These are phyloP conservation scores for Lytechinus variegatus DNA, from an alignment of 35 echinoderm and acorn worm genomes.

Conservation along the genomic window DNA sequence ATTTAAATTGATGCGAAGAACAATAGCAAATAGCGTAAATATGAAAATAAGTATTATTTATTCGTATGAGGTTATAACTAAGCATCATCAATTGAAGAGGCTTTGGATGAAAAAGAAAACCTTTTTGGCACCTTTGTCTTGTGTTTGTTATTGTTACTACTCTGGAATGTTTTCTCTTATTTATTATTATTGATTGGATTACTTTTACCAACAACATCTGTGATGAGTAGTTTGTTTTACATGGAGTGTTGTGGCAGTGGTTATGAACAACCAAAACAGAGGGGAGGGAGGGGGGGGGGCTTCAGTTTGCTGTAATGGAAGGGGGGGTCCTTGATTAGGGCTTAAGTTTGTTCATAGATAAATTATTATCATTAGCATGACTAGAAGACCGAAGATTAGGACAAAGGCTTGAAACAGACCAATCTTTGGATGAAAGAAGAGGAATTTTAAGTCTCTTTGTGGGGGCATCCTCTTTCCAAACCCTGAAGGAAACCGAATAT, in stretches of 20 bases:
- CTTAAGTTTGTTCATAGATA: background rate
- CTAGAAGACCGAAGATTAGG: background rate
- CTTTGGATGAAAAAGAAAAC: background rate
- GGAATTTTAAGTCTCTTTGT: background rate
- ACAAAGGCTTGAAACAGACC: background rate
- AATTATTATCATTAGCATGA: background rate
- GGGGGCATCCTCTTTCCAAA: background rate
- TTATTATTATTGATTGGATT: background rate
- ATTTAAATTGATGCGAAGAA: background rate
- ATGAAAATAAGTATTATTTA: background rate
- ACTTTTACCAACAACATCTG: background rate
- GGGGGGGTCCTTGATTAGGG: background rate
- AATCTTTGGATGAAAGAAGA: background rate
- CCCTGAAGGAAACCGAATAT: background rate
- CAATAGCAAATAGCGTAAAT: background rate
- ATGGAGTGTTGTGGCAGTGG: background rate
- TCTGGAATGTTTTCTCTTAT: background rate
- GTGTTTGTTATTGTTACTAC: background rate
- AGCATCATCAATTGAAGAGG: background rate
- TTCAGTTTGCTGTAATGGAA: too few relatives aligned
- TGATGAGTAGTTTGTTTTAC: background rate
- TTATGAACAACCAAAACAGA: background rate
- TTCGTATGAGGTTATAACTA: background rate
- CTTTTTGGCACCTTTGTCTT: background rate
- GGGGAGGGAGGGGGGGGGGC: too few relatives aligned